Evolutionary conservation across 30 jellyfish, hydroid and myxozoan genomes (phyloP).

Genomic region (Cassiopea andromeda): DNA sequence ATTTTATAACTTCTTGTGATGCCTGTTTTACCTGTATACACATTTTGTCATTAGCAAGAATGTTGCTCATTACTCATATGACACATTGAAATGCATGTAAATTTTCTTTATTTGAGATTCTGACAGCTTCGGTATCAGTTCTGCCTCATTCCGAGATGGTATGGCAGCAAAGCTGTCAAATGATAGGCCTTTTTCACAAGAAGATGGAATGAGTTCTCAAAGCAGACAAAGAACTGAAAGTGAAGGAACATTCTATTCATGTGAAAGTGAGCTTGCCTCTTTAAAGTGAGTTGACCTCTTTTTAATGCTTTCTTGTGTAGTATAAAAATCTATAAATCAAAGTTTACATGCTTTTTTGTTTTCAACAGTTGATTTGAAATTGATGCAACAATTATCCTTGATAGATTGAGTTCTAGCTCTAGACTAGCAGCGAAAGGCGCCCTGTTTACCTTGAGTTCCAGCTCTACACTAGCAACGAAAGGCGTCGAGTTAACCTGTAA

Average conservation of each 20-base stretch:
- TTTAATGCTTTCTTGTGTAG: too few species aligned
- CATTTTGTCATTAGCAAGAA: not conserved
- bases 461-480: too few species aligned
- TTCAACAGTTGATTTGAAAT: too few species aligned
- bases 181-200: slow-evolving; percentile 70
- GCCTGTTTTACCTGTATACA: too few species aligned
- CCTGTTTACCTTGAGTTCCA: too few species aligned
- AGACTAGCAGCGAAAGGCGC: too few species aligned
- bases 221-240: slow-evolving; percentile 70
- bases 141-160: slow-evolving; percentile 47
- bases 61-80: not conserved
- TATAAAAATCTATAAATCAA: too few species aligned
- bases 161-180: slow-evolving; percentile 73
- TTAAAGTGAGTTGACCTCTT: slow-evolving; percentile 23
- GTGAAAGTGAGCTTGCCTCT: slow-evolving; percentile 72
- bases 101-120: slow-evolving; percentile 23
- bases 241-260: slow-evolving; percentile 93
- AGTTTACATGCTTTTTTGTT: too few species aligned
- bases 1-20: too few species aligned
- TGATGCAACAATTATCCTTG: too few species aligned
- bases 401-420: too few species aligned
- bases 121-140: slow-evolving; percentile 65
- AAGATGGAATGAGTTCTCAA: slow-evolving; percentile 39
- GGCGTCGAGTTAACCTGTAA: too few species aligned
- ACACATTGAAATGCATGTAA: not conserved